Evolutionary conservation across 2,113 vertebrate genomes (phyloP), one percentile per base, ranked within the genome.

Genomic region (Myocastor coypus): DNA sequence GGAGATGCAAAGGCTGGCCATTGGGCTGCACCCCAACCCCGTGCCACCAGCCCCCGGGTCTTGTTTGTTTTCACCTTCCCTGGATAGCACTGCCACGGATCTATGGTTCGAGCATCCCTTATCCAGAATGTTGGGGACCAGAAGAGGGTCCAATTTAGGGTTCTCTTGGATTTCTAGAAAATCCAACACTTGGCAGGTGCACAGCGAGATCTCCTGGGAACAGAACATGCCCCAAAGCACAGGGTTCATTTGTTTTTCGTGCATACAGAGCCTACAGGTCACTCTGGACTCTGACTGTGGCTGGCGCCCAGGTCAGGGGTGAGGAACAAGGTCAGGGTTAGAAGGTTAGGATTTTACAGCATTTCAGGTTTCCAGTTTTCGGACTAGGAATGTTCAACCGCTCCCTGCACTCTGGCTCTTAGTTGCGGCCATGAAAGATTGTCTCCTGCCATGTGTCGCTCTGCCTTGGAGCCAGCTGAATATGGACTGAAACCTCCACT

Each of bases 1-100:
- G 20, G 6, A 34, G 1, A 14, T 11, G 42, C 11, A 5, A 61
- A 1, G 0, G 2, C 26, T 55, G 7, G 20, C 68, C 10, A 55
- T 42, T 40, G 59, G 34, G 5, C 22, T 40, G 14, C 3, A 52
- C 42, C 82, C 32, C 34, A 30, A 37, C 22, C 13, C 13, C 32
- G 9, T 5, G 11, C 28, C 69, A 17, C 22, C 42, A 34, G 20
- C 37, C 8, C 46, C 40, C 9, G 7, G 42, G 5, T 24, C 64
- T 37, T 66, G 37, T 57, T 90, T 37, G 22, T 55, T 42, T 37
- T 34, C 11, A 4, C 34, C 20, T 68, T 30, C 1, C 30, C 5
- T 28, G 5, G 1, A 50, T 0, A 57, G 59, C n/a, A 57, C 13
- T 64, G 9, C 46, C n/a, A 8, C 32, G 7, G 28, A 61, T 17